A percentile compares a stretch with the other conserved stretches of the same genome.
Conservation (phyloP, 2,888 invertebrate species). For the Cremastinae sp. region DNA sequence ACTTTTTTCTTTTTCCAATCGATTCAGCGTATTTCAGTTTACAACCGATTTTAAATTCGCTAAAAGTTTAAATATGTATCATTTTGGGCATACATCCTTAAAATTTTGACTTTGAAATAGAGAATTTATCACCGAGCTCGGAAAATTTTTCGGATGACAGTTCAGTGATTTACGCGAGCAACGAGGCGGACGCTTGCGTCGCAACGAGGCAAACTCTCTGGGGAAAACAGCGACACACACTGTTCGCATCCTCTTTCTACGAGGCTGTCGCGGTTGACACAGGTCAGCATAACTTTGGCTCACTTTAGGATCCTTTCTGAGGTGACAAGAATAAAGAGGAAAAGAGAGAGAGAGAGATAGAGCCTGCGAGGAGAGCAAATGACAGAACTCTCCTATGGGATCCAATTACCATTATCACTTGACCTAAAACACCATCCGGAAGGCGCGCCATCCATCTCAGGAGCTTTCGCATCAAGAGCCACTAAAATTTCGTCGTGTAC, state of each 20-base stretch:
- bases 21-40: too few relatives aligned
- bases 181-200: not conserved
- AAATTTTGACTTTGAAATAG: too few relatives aligned
- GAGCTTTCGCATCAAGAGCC: conserved; percentile 14
- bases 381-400: conserved; percentile 20
- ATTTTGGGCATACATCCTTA: too few relatives aligned
- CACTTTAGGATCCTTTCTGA: conserved; percentile 64
- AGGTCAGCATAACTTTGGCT: conserved; percentile 67
- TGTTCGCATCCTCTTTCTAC: conserved; percentile 14
- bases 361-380: not conserved
- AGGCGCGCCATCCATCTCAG: conserved; percentile 34
- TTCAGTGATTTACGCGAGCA: not conserved
- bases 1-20: too few relatives aligned
- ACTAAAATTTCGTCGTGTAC: conserved; percentile 26
- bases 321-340: conserved; percentile 16
- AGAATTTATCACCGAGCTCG: conserved; percentile 9
- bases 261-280: conserved; percentile 13
- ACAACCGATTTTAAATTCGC: too few relatives aligned
- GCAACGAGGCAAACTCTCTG: conserved; percentile 19
- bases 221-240: conserved; percentile 38
- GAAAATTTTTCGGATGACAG: conserved; percentile 18
- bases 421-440: conserved; percentile 41
- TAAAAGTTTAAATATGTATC: too few relatives aligned
- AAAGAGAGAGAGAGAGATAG: conserved; percentile 19
- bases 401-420: conserved; percentile 25